These are phyloP conservation scores for Brachypalpus laphriformis DNA, from an alignment of 2,888 invertebrate genomes.

Conservation along the genomic window DNA sequence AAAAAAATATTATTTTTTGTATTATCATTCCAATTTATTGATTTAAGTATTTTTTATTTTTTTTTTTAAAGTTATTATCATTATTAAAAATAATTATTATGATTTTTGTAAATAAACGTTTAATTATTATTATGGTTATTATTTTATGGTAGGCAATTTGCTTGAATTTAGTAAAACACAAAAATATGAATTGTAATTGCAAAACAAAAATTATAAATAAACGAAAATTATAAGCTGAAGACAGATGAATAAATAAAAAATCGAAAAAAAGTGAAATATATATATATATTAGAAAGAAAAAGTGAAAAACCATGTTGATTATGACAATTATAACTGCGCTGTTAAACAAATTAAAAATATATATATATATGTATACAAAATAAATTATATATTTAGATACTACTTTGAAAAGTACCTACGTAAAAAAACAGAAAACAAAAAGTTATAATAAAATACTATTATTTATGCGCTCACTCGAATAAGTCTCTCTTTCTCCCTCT, in stretches of 20 bases:
- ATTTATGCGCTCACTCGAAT: slow-evolving; percentile 37
- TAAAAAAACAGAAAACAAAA: slow-evolving; percentile 20
- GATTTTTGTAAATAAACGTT: slow-evolving; percentile 68
- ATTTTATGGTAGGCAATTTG: slow-evolving; percentile 71
- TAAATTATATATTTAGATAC: slow-evolving; percentile 69
- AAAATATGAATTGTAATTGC: slow-evolving; percentile 54
- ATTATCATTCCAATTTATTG: slow-evolving; percentile 75
- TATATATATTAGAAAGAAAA: slow-evolving; percentile 48
- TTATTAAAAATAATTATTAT: slow-evolving; percentile 47
- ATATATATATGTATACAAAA: slow-evolving; percentile 54
- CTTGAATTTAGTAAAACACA: slow-evolving; percentile 66
- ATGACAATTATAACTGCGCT: slow-evolving; percentile 71
- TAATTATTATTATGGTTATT: slow-evolving; percentile 40
- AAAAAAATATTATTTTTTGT: slow-evolving; percentile 71
- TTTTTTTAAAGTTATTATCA: slow-evolving; percentile 31
- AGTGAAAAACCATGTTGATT: slow-evolving; percentile 61
- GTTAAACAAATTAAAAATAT: slow-evolving; percentile 57
- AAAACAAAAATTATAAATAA: slow-evolving; percentile 51
- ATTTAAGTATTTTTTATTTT: slow-evolving; percentile 64
- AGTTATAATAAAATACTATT: slow-evolving; percentile 25
- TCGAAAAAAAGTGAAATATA: slow-evolving; percentile 24
- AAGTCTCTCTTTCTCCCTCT: slow-evolving; percentile 4
- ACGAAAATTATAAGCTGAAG: slow-evolving; percentile 69
- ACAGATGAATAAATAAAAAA: slow-evolving; percentile 67
- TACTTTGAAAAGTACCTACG: slow-evolving; percentile 72